phyloP scores from a whole-genome alignment of 1,140 invertebrate genomes.

The Berghia stephanieae region DNA sequence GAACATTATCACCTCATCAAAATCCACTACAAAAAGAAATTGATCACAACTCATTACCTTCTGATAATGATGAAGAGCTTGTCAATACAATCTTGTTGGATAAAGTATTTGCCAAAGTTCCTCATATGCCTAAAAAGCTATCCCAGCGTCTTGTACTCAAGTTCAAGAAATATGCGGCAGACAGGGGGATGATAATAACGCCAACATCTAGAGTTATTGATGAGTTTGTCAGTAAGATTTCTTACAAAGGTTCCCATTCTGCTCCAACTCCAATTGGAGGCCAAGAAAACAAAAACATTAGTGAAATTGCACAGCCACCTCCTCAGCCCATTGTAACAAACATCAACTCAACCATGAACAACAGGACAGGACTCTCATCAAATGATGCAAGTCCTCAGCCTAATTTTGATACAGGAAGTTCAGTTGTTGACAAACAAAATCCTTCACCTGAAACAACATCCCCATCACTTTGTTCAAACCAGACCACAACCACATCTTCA shows the following conservation, averaged over 20 bases:
- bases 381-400: not conserved
- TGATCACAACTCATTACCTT: too few species aligned
- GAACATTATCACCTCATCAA: too few species aligned
- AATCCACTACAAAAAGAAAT: too few species aligned
- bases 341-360: not conserved
- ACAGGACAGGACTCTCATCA: not conserved
- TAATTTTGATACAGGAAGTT: not conserved
- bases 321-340: not conserved
- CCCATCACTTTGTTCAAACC: not conserved
- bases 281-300: too few species aligned
- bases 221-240: constrained; percentile 33
- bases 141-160: constrained; percentile 19
- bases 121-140: constrained; percentile 28
- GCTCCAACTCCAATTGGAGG: not conserved
- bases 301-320: not conserved
- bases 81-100: constrained; percentile 15
- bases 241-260: not conserved
- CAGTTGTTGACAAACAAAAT: not conserved
- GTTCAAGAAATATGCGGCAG: constrained; percentile 25
- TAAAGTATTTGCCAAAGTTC: constrained; percentile 28
- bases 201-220: constrained; percentile 27
- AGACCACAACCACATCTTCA: not conserved
- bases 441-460: not conserved
- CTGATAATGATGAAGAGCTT: constrained; percentile 26
- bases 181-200: constrained; percentile 22